Evolutionary conservation across 2,797 vertebrate species (phyloP), one percentile per base, ranked within the genome.

Genomic region (Pelodytes ibericus): DNA sequence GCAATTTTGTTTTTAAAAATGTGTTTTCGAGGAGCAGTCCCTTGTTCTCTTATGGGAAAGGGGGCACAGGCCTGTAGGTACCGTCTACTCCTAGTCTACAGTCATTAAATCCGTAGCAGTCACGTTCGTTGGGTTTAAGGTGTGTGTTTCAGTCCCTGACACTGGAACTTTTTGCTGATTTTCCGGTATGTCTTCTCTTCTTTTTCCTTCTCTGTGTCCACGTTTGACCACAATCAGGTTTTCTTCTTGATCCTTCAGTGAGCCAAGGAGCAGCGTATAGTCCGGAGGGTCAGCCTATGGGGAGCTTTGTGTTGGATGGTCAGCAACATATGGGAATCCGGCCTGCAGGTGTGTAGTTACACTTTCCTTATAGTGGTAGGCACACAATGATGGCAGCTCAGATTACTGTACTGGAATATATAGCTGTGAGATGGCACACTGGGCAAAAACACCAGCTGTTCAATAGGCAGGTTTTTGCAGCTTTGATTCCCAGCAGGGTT

Each of bases 191-290:
- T 98, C 96, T 96, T 97, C 92, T 98, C 94, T 98, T 95, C 95
- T 96, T 53, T 92, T 90, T 93, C 93, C 93, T 91, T 93, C 94
- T 93, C 96, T 94, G 94, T 96, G 95, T 97, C 96, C 95, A 94
- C 95, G 92, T 96, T 96, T 99, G 96, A 99, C 97, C 95, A 97
- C 96, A 99, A 97, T 98, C 97, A 99, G 97, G 97, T 98, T 99
- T 99, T 99, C 97, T 99, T 99, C 96, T 98, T 99, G 96, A 98
- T 98, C 96, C 97, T 99, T 98, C 97, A 99, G 98, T 99, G 95
- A 99, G 98, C 94, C 98, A 99, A 94, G 97, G 98, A 97, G 98
- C 97, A 87, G 96, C 97, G 0, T 99, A 99, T 95, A 99, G 97
- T 96, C 98, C 98, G 83, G 98, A 99, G 91, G 98, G 98, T 89